These are phyloP conservation scores for Champsocephalus gunnari DNA, from an alignment of 2,797 vertebrate species.

Conservation along the genomic window DNA sequence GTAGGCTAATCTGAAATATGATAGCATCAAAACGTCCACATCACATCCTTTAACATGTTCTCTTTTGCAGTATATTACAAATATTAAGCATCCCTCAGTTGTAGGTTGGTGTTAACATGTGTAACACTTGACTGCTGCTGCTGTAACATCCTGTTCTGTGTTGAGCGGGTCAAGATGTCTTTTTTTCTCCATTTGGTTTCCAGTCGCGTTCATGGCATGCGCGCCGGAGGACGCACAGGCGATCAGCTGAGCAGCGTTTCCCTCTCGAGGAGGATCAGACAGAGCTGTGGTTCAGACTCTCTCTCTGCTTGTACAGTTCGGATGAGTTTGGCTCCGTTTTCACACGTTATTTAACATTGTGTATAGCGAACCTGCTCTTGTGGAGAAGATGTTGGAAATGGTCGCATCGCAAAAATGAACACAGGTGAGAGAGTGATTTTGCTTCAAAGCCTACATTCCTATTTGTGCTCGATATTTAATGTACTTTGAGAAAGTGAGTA, in stretches of 20 bases:
- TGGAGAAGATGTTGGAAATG: slow-evolving; percentile 58
- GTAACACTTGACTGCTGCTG: slow-evolving; percentile 21
- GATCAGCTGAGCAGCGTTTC: slow-evolving; percentile 67
- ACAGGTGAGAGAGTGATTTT: slow-evolving; percentile 71
- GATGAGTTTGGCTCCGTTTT: slow-evolving; percentile 20
- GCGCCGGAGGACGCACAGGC: slow-evolving; percentile 50
- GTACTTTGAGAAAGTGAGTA: background rate
- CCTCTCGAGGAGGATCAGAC: slow-evolving; percentile 31
- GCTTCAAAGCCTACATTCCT: background rate
- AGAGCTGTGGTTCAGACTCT: slow-evolving; percentile 27
- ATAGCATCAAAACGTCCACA: background rate
- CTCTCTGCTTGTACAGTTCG: slow-evolving; percentile 11
- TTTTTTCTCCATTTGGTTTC: slow-evolving; percentile 60
- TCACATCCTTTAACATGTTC: background rate
- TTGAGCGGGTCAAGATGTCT: slow-evolving; percentile 8
- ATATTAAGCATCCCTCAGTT: background rate
- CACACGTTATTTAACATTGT: background rate
- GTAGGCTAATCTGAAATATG: background rate
- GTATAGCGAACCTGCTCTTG: slow-evolving; percentile 19
- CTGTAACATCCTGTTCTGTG: background rate
- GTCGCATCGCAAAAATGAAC: slow-evolving; percentile 77
- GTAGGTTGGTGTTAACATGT: slow-evolving; percentile 5
- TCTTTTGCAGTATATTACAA: background rate
- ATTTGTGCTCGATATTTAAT: background rate
- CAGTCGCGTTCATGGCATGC: slow-evolving; percentile 63